Conservation (phyloP, 2,888 invertebrate genomes). For the Acleris literana region DNA sequence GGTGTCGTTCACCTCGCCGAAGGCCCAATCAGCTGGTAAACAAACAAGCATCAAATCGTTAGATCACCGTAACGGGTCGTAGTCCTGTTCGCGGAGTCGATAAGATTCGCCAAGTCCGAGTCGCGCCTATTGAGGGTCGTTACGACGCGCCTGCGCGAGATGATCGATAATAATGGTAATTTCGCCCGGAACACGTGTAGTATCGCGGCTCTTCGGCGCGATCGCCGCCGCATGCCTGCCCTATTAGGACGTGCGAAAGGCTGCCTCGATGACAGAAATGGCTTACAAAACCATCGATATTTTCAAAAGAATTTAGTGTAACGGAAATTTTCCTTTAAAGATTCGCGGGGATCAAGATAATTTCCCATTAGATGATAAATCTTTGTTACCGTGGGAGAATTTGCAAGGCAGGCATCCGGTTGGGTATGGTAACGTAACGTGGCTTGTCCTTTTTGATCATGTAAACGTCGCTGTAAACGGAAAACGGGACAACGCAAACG, state of each 20-base stretch:
- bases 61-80: slow-evolving; percentile 62
- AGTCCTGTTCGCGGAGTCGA: slow-evolving; percentile 53
- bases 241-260: slow-evolving; percentile 74
- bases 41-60: slow-evolving; percentile 63
- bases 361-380: slow-evolving; percentile 6
- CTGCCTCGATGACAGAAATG: slow-evolving; percentile 65
- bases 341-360: neutral
- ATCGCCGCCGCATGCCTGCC: slow-evolving; percentile 66
- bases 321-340: slow-evolving; percentile 26
- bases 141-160: slow-evolving; percentile 75
- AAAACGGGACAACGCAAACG: slow-evolving; percentile 14
- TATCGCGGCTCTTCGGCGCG: slow-evolving; percentile 69
- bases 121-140: slow-evolving; percentile 78
- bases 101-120: slow-evolving; percentile 64
- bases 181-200: slow-evolving; percentile 77
- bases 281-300: slow-evolving; percentile 43
- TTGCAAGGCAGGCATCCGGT: slow-evolving; percentile 1
- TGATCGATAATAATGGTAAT: slow-evolving; percentile 84
- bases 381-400: slow-evolving; percentile 26
- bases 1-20: slow-evolving; percentile 43
- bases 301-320: slow-evolving; percentile 26
- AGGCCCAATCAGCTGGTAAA: slow-evolving; percentile 44
- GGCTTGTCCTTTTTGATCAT: slow-evolving; percentile 18
- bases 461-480: slow-evolving; percentile 23
- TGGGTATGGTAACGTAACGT: neutral